A percentile compares a stretch with the other conserved stretches of the same genome.
Conservation (phyloP, 2,888 invertebrate species). For the Drosophila testacea region DNA sequence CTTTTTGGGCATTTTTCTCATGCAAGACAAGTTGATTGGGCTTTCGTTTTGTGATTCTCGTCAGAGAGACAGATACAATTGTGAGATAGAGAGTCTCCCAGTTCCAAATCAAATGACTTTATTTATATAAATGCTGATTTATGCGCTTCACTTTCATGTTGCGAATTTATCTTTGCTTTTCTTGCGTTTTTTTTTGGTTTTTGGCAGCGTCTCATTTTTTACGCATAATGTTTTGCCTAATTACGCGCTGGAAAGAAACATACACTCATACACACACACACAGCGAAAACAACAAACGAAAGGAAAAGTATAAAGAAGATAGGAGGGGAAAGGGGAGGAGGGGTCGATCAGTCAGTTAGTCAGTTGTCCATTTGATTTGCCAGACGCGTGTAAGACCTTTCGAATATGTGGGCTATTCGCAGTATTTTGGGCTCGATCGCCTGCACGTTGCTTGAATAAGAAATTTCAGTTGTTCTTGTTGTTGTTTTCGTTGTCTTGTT, state of each 20-base stretch:
- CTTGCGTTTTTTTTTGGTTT: conserved; percentile 19
- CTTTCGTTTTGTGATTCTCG: conserved; percentile 52
- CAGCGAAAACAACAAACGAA: conserved; percentile 21
- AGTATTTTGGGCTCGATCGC: conserved; percentile 58
- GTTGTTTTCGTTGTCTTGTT: conserved; percentile 10
- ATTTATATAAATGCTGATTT: conserved; percentile 76
- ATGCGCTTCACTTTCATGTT: conserved; percentile 74
- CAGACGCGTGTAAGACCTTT: conserved; percentile 80
- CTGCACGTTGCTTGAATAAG: conserved; percentile 66
- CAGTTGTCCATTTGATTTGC: conserved; percentile 76
- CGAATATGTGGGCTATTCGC: conserved; percentile 54
- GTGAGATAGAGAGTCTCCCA: conserved; percentile 22
- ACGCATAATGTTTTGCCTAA: conserved; percentile 64
- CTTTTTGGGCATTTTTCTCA: conserved; percentile 51
- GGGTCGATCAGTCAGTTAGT: conserved; percentile 42
- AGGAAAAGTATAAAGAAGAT: conserved; percentile 35
- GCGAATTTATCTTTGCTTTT: conserved; percentile 55
- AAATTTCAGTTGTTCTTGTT: conserved; percentile 47
- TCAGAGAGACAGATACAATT: conserved; percentile 23
- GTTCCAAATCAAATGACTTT: conserved; percentile 74
- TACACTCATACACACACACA: conserved; percentile 17
- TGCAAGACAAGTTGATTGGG: conserved; percentile 70
- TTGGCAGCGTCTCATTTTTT: conserved; percentile 60
- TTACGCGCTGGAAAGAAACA: conserved; percentile 67
- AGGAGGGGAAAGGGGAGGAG: neutral